phyloP scores from a whole-genome alignment of 2,797 vertebrate genomes.

The Falco berigora region DNA sequence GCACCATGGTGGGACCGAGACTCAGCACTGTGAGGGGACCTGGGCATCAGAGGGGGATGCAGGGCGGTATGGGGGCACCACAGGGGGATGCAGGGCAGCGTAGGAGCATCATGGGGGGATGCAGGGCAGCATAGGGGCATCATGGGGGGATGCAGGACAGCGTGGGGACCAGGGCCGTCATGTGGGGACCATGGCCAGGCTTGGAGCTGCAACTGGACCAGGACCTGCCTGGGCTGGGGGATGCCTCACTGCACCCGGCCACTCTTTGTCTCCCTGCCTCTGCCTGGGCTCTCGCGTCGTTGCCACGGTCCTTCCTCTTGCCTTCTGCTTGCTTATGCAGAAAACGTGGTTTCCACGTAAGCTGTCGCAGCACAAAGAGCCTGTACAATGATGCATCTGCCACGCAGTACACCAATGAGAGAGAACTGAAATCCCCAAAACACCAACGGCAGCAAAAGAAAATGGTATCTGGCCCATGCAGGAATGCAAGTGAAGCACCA shows the following conservation, averaged over 20 bases:
- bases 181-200: no score
- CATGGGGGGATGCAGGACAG: no score
- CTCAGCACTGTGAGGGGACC: neutral
- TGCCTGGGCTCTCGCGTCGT: neutral
- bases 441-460: neutral
- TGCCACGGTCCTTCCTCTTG: neutral
- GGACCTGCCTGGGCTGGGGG: neutral
- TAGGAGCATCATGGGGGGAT: no score
- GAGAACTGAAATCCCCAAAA: neutral
- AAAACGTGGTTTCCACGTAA: neutral
- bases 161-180: no score
- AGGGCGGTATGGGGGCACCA: no score
- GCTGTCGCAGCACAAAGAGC: neutral
- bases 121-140: no score
- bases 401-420: neutral
- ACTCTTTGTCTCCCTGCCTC: neutral
- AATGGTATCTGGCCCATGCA: rapidly evolving
- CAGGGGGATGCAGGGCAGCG: no score
- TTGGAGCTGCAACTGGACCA: neutral
- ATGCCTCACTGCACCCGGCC: neutral
- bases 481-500: rapidly evolving
- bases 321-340: neutral
- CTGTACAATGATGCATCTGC: neutral
- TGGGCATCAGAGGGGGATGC: neutral
- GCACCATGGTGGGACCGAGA: neutral